phyloP scores from a whole-genome alignment of 2,797 vertebrate genomes.

The Chaunax sp. region DNA sequence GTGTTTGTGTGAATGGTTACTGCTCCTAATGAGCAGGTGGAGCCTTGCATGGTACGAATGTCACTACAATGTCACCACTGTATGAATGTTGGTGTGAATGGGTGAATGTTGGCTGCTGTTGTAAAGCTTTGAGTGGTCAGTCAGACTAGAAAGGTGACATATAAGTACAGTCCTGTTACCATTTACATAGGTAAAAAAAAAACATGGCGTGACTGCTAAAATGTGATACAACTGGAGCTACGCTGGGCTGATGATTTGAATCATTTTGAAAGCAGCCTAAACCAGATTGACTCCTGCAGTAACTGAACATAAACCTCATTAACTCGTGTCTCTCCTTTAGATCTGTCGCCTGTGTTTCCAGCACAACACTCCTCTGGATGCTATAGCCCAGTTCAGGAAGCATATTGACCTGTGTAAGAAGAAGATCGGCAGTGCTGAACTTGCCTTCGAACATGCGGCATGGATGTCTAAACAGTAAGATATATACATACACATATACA shows the following conservation, averaged over 20 bases:
- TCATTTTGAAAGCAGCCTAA: neutral
- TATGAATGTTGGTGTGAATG: no score
- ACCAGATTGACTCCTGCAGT: neutral
- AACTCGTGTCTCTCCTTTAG: conserved; percentile 69
- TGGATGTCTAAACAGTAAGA: conserved; percentile 99
- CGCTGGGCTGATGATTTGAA: neutral
- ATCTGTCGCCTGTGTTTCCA: conserved; percentile 98
- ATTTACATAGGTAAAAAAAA: no score
- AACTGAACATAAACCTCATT: neutral
- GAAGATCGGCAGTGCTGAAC: conserved; percentile 95
- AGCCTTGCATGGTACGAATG: no score
- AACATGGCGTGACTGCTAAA: no score
- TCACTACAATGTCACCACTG: no score
- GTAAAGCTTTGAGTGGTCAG: no score
- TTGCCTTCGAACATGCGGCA: conserved; percentile 95
- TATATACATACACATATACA: neutral
- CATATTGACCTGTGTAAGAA: conserved; percentile 98
- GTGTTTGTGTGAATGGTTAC: no score
- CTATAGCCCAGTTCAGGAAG: conserved; percentile 97
- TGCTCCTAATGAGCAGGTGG: no score
- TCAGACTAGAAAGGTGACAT: no score
- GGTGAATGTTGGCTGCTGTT: no score
- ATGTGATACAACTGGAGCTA: no score
- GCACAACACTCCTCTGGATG: conserved; percentile 96
- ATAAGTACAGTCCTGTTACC: no score